Evolutionary conservation across 2,888 invertebrate genomes (phyloP).

Genomic region (Chrysodeixis includens): DNA sequence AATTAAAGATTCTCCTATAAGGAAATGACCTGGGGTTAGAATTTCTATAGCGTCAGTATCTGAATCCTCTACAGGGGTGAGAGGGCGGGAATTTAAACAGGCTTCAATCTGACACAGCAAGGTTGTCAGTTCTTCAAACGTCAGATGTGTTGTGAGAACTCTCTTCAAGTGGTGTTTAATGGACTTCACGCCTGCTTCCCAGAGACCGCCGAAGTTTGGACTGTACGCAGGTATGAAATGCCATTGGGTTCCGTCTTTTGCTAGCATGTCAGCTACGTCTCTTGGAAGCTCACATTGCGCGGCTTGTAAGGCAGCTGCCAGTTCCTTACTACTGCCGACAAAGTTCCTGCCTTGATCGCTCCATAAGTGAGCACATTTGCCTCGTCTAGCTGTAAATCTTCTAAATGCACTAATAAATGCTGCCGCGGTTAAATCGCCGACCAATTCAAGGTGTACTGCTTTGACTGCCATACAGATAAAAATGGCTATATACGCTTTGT

Average conservation of each 20-base stretch:
- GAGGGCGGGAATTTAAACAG: conserved; percentile 20
- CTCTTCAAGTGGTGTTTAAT: conserved; percentile 11
- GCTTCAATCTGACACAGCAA: conserved; percentile 16
- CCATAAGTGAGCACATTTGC: conserved; percentile 18
- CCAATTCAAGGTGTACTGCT: conserved; percentile 21
- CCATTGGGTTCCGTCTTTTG: conserved; percentile 24
- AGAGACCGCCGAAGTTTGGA: conserved; percentile 2
- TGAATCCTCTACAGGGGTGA: conserved; percentile 12
- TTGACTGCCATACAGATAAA: conserved; percentile 17
- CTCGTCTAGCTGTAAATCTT: conserved; percentile 13
- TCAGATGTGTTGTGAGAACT: conserved; percentile 9
- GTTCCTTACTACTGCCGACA: conserved; percentile 11
- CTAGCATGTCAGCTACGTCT: conserved; percentile 10
- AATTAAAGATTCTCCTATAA: conserved; percentile 20
- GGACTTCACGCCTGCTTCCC: not conserved
- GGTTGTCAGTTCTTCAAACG: conserved; percentile 16
- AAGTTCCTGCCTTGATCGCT: conserved; percentile 25
- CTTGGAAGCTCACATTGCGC: conserved; percentile 9
- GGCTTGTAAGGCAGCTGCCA: conserved; percentile 1
- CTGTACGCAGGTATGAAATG: conserved; percentile 19
- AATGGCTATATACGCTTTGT: conserved; percentile 18
- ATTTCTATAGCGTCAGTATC: conserved; percentile 9
- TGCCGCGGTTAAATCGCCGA: conserved; percentile 13
- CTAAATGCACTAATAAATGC: no score
- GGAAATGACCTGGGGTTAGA: conserved; percentile 23